These are phyloP conservation scores for Caenorhabditis panamensis DNA, from an alignment of 2,888 invertebrate genomes.

Conservation along the genomic window DNA sequence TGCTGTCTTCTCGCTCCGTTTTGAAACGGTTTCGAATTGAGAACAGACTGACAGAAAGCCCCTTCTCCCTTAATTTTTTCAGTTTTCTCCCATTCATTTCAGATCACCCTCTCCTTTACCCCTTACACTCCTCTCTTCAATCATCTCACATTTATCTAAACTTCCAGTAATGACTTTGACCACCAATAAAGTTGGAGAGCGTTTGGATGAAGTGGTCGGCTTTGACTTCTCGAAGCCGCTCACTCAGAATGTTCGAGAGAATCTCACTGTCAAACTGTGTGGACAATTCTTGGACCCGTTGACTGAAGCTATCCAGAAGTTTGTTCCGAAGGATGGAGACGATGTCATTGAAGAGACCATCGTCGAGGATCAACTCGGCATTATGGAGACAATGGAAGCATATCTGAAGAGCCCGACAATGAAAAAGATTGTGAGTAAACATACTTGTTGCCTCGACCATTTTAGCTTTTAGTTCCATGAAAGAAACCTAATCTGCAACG, in stretches of 20 bases:
- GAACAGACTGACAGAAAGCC: no score
- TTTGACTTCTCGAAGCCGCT: conserved; percentile 34
- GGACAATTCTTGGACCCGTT: conserved; percentile 31
- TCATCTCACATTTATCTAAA: neutral
- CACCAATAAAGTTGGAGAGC: conserved; percentile 12
- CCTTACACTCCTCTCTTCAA: neutral
- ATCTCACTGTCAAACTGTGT: conserved; percentile 14
- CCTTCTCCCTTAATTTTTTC: neutral
- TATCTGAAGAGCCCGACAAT: neutral
- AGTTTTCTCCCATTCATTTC: no score
- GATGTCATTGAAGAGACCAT: neutral
- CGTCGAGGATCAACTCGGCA: conserved; percentile 7
- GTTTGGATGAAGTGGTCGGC: conserved; percentile 28
- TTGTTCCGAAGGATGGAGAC: neutral
- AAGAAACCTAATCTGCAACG: conserved; percentile 30
- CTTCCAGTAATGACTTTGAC: conserved; percentile 23
- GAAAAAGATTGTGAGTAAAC: conserved; percentile 13
- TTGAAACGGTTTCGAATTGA: neutral
- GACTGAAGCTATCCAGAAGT: conserved; percentile 8
- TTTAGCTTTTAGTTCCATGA: conserved; percentile 8
- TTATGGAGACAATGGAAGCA: conserved; percentile 18
- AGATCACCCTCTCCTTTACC: neutral
- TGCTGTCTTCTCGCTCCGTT: no score
- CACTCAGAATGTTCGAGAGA: conserved; percentile 1
- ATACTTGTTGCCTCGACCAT: neutral